Conservation (phyloP, 2,797 vertebrate species). For the Gadopsis bispinosus region DNA sequence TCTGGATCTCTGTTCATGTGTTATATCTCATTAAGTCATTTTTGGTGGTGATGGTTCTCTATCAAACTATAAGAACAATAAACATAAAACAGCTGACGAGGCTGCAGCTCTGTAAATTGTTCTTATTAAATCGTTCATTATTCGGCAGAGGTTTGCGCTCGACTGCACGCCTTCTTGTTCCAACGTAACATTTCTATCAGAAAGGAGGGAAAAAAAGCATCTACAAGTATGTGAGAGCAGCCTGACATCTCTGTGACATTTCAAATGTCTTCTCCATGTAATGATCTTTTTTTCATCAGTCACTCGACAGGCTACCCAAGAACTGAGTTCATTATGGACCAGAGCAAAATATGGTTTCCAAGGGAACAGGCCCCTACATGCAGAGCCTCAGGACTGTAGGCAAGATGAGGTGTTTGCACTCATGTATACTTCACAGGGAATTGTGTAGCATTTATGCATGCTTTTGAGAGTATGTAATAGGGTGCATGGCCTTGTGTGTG, state of each 20-base stretch:
- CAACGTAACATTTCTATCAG: constrained; percentile 33
- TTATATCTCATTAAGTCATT: background rate
- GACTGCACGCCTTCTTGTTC: constrained; percentile 24
- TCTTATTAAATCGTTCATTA: constrained; percentile 10
- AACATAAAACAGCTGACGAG: background rate
- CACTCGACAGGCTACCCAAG: constrained; percentile 68
- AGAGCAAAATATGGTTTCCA: constrained; percentile 81
- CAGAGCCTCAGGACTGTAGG: constrained; percentile 61
- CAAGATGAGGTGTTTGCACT: constrained; percentile 68
- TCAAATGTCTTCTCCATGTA: constrained; percentile 70
- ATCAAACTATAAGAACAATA: background rate
- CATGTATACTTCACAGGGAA: constrained; percentile 62
- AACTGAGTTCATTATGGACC: constrained; percentile 77
- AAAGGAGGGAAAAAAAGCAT: constrained; percentile 24
- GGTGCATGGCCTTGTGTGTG: constrained; percentile 32
- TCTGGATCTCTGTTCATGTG: constrained; percentile 2
- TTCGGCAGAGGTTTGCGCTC: constrained; percentile 14
- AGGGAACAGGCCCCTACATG: constrained; percentile 79
- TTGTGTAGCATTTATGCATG: constrained; percentile 63
- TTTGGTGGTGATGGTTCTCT: background rate
- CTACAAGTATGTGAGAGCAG: constrained; percentile 51
- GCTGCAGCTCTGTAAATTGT: constrained; percentile 5
- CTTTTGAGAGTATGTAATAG: constrained; percentile 28
- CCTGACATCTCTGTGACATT: constrained; percentile 72
- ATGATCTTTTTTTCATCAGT: constrained; percentile 76